Percentiles rank a stretch among this genome's conserved stretches.
These are phyloP conservation scores for Hypsibius dujardini DNA, from an alignment of 1,140 invertebrate genomes.

Conservation along the genomic window DNA sequence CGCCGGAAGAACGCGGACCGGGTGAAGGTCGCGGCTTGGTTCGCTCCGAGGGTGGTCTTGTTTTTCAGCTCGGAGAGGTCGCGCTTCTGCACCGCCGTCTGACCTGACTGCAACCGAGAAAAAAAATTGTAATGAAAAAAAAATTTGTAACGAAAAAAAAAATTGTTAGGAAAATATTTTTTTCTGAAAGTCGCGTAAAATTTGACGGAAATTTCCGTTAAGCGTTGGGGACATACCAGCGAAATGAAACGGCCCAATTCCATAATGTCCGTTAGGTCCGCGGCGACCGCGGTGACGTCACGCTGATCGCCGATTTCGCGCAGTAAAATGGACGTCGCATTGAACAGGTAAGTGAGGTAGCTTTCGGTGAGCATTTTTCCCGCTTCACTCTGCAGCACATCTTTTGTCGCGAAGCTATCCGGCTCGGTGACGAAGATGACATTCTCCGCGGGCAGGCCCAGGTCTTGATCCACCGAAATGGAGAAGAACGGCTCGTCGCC, in stretches of 20 bases:
- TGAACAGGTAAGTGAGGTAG: too few species aligned
- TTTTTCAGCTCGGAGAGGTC: neutral
- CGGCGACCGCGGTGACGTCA: neutral
- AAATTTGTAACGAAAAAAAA: conserved; percentile 1
- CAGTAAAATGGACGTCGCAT: neutral
- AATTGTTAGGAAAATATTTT: too few species aligned
- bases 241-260: neutral
- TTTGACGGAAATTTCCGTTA: too few species aligned
- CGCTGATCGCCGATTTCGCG: neutral
- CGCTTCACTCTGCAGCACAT: neutral
- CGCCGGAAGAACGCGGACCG: neutral
- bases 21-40: neutral
- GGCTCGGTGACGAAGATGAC: neutral
- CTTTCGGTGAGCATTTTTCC: too few species aligned
- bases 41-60: neutral
- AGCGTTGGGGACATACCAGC: too few species aligned
- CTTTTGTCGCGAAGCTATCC: neutral
- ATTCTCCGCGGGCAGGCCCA: neutral
- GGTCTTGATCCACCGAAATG: too few species aligned
- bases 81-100: neutral
- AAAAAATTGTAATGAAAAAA: too few species aligned
- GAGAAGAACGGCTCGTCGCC: too few species aligned
- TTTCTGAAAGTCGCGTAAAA: too few species aligned
- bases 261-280: neutral
- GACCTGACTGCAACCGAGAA: too few species aligned